Conservation (phyloP, 2,113 vertebrate species). For the Gyps fulvus region DNA sequence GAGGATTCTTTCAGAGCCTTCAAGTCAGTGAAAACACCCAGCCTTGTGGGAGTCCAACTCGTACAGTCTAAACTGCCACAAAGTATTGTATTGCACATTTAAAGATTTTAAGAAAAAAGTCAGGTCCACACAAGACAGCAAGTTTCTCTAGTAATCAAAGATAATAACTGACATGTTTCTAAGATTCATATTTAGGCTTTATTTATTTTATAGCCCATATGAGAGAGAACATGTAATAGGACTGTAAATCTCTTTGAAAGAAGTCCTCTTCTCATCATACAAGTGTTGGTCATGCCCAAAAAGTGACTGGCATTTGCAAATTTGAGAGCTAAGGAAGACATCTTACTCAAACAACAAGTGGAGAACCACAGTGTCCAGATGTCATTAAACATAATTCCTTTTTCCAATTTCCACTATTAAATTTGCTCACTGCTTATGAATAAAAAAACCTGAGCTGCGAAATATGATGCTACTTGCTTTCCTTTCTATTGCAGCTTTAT, state of each 20-base stretch:
- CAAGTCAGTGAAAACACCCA: background rate
- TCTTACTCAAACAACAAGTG: background rate
- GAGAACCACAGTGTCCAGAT: background rate
- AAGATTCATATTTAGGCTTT: background rate
- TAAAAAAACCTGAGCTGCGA: background rate
- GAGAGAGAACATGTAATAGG: background rate
- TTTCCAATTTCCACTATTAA: background rate
- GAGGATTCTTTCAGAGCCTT: background rate
- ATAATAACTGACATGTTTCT: background rate
- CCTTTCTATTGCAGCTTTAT: background rate
- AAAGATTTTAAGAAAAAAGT: background rate
- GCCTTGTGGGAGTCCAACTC: background rate
- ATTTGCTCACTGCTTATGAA: background rate
- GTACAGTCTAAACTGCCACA: background rate
- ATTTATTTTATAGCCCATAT: background rate
- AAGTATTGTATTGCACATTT: background rate
- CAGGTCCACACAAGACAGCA: background rate
- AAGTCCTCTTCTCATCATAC: background rate
- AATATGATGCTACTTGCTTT: background rate
- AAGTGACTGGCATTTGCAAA: background rate
- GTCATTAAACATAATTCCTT: background rate
- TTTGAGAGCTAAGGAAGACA: background rate
- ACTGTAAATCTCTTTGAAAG: background rate
- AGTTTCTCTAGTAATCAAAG: background rate
- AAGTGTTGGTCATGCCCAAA: background rate